phyloP scores from a whole-genome alignment of 2,888 invertebrate genomes.

The Eupithecia vulgata region DNA sequence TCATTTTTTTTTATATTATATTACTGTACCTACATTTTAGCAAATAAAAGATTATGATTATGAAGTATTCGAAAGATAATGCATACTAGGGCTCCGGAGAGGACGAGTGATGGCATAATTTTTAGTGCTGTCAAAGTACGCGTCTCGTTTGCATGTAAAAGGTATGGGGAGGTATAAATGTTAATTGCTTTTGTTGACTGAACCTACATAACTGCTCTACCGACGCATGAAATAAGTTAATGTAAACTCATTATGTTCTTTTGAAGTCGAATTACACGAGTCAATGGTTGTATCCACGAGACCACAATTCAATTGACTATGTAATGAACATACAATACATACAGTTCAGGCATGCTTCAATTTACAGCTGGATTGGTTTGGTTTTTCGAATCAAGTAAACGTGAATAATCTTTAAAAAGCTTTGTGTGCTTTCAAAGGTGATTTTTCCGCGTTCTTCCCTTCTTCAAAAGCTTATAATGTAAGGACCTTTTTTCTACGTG shows the following conservation, averaged over 20 bases:
- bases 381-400: constrained; percentile 41
- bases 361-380: constrained; percentile 53
- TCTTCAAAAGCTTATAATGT: background rate
- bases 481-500: background rate
- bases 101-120: no score
- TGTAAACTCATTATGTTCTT: constrained; percentile 36
- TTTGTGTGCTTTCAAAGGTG: background rate
- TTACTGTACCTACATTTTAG: no score
- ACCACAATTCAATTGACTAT: constrained; percentile 60
- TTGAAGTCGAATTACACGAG: constrained; percentile 52
- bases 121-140: no score
- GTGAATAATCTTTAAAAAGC: constrained; percentile 36
- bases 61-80: no score
- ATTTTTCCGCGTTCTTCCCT: constrained; percentile 1
- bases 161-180: background rate
- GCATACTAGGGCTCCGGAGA: no score
- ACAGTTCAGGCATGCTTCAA: background rate
- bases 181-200: background rate
- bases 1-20: no score
- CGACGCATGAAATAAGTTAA: constrained; percentile 30
- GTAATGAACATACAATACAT: background rate
- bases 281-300: constrained; percentile 53
- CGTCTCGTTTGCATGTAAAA: background rate
- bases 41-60: no score
- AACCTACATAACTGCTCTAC: background rate